Evolutionary conservation across 1,140 invertebrate species (phyloP).

Genomic region (Dolichoris vasculosae): DNA sequence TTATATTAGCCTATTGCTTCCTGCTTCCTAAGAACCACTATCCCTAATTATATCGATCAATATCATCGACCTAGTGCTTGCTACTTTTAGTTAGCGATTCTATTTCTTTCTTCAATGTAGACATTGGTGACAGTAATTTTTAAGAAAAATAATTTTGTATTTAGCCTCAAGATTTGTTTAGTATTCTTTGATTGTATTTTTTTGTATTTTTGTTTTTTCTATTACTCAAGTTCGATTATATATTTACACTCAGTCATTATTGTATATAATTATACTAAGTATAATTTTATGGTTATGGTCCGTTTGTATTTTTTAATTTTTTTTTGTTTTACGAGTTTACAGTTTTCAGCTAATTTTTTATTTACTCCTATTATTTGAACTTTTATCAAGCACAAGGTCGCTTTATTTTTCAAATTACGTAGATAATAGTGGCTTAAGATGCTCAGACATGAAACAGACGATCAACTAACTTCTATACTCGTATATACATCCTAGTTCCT

Average conservation of each 20-base stretch:
- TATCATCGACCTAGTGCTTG: slow-evolving; percentile 53
- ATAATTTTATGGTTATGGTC: slow-evolving; percentile 30
- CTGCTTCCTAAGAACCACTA: slow-evolving; percentile 52
- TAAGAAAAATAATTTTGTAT: not conserved
- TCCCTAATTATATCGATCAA: slow-evolving; percentile 35
- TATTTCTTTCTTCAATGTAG: slow-evolving; percentile 26
- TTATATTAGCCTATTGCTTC: slow-evolving; percentile 53
- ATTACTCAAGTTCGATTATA: not conserved
- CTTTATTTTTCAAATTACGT: slow-evolving; percentile 53
- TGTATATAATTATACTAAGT: slow-evolving; percentile 8
- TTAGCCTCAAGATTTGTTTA: slow-evolving; percentile 7
- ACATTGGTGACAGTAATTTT: slow-evolving; percentile 26
- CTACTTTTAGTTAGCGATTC: slow-evolving; percentile 31
- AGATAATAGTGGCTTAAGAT: slow-evolving; percentile 69
- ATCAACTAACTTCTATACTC: slow-evolving; percentile 49
- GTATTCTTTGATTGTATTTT: not conserved
- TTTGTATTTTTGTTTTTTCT: not conserved
- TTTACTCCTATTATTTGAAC: slow-evolving; percentile 9
- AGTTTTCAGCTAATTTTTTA: slow-evolving; percentile 30
- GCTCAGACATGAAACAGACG: slow-evolving; percentile 47
- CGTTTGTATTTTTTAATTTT: slow-evolving; percentile 42
- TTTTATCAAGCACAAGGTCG: slow-evolving; percentile 53
- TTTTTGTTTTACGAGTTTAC: slow-evolving; percentile 56
- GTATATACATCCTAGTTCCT: slow-evolving; percentile 19
- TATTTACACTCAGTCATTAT: slow-evolving; percentile 37